phyloP scores from a whole-genome alignment of 2,113 vertebrate genomes.

The Tragelaphus buxtoni region DNA sequence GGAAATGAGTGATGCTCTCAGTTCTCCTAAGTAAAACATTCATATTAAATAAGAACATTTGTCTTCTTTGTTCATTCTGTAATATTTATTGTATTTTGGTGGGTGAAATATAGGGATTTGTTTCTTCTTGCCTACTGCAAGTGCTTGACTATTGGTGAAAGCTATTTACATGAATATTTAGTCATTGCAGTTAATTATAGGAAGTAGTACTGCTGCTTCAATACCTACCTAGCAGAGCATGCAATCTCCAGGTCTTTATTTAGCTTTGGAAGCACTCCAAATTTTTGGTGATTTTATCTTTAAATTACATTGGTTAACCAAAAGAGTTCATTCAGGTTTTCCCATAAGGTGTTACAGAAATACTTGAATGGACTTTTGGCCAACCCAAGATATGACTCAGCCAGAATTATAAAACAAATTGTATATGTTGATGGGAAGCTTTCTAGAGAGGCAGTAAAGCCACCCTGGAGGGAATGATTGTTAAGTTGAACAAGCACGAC shows the following conservation, averaged over 20 bases:
- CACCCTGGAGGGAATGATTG: neutral
- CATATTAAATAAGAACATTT: conserved; percentile 9
- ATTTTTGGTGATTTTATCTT: conserved; percentile 5
- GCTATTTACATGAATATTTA: neutral
- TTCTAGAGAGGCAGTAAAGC: conserved; percentile 15
- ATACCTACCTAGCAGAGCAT: neutral
- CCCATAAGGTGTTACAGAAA: neutral
- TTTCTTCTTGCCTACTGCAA: neutral
- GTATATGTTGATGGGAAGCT: neutral
- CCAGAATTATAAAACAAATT: conserved; percentile 20
- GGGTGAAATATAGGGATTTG: neutral
- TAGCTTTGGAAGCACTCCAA: neutral
- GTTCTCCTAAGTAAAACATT: neutral
- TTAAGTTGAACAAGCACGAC: neutral
- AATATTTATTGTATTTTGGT: neutral
- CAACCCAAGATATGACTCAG: neutral
- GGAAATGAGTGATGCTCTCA: neutral
- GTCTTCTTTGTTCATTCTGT: neutral
- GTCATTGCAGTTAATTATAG: neutral
- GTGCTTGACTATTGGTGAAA: neutral
- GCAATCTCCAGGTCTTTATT: neutral
- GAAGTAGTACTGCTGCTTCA: neutral
- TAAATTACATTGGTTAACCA: neutral
- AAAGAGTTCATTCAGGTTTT: neutral
- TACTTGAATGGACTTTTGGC: neutral